Evolutionary conservation across 2,797 vertebrate species (phyloP), one percentile per base, ranked within the genome.

Genomic region (Artibeus jamaicensis): DNA sequence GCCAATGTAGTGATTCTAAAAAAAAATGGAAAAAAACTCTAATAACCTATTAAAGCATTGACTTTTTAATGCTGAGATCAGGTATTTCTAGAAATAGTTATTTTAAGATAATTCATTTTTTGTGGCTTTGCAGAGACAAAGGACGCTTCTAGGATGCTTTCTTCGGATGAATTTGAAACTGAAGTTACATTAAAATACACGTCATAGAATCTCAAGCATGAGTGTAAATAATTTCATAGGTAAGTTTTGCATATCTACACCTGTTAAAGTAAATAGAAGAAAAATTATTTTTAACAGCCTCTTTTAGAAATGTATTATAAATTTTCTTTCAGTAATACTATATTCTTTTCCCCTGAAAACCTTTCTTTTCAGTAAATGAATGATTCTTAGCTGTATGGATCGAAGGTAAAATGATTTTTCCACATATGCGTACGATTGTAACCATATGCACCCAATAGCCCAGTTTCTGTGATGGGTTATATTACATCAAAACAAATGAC

Each of bases 401-500:
- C 76, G 88, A 96, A 94, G n/a, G 48, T 68, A 83, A 89, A 93
- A 81, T 74, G 34, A 65, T 70, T 94, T 95, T 95, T 91, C 90
- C 90, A 97, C 95, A 96, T 91, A 92, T 76, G 82, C n/a, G 26
- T 82, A 93, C 91, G 82, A 95, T 95, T 96, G 77, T 62, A 93
- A 96, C 95, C 93, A 94, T 91, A 94, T 91, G 90, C 65, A 93
- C 62, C 10, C 83, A 84, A 87, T 48, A 87, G 95, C 85, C 46
- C 44, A 93, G 22, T 81, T 94, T 90, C 90, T 84, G 53, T 21
- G 50, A 37, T 85, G 65, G 50, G 44, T 88, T 95, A 76, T 91
- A 90, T 94, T 91, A 96, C 79, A 91, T 87, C 65, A 96, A 91
- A 95, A 95, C 89, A 88, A 93, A 94, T 97, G 90, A 94, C 71